Evolutionary conservation across 2,113 vertebrate genomes (phyloP).

Genomic region (Neotragus moschatus): DNA sequence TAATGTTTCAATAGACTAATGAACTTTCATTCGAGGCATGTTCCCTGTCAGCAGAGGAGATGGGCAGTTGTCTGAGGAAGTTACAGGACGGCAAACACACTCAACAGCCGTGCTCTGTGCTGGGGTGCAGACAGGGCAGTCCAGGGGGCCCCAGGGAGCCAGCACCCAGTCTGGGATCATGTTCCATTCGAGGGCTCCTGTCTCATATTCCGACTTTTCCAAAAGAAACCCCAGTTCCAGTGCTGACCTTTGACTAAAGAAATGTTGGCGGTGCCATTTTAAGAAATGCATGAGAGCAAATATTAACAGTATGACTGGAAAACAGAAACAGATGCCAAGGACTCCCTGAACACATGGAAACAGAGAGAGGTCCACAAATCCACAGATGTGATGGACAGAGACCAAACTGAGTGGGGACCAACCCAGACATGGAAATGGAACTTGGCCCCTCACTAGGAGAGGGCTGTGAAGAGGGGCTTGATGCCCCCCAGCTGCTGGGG

Average conservation of each 20-base stretch:
- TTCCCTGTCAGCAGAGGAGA: slow-evolving; percentile 73
- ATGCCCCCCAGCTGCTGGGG: not conserved
- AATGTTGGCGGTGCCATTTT: not conserved
- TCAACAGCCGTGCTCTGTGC: slow-evolving; percentile 27
- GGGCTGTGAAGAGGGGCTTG: not conserved
- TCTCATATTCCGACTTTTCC: slow-evolving; percentile 25
- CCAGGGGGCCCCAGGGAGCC: not conserved
- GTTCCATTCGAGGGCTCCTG: not conserved
- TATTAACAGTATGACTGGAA: not conserved
- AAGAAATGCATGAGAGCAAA: not conserved
- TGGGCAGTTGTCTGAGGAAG: slow-evolving; percentile 65
- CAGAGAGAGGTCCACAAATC: not conserved
- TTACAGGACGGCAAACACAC: slow-evolving; percentile 59
- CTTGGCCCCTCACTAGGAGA: not conserved
- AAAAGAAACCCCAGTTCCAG: slow-evolving; percentile 1
- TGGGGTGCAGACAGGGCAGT: slow-evolving; percentile 17
- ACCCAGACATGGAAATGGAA: accelerated
- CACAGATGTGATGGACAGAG: accelerated
- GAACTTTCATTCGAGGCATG: slow-evolving; percentile 76
- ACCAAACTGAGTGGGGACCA: not conserved
- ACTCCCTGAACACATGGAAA: not conserved
- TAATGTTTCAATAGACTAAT: slow-evolving; percentile 79
- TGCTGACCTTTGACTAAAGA: not conserved
- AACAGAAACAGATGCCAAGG: not conserved
- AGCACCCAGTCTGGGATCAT: not conserved